Percentiles rank a stretch among this genome's conserved stretches.
phyloP scores from a whole-genome alignment of 2,888 invertebrate species.

The Eubasilissa splendida region DNA sequence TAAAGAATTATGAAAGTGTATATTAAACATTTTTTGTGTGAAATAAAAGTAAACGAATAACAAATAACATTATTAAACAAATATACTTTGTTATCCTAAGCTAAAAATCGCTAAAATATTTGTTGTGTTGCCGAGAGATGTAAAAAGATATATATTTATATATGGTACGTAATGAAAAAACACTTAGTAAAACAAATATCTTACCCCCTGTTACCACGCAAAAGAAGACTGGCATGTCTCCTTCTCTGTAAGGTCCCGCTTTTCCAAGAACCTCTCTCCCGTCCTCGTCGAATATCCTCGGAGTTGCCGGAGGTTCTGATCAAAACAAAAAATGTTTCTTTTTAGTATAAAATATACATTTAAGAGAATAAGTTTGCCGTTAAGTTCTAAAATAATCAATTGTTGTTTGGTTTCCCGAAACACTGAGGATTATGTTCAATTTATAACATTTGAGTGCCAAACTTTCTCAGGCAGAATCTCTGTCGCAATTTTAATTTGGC shows the following conservation, averaged over 20 bases:
- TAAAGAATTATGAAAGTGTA: no score
- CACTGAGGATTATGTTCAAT: slow-evolving; percentile 5
- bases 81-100: no score
- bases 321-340: slow-evolving; percentile 9
- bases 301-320: slow-evolving; percentile 53
- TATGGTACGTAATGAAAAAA: background rate
- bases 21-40: no score
- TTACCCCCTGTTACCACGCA: slow-evolving; percentile 56
- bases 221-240: slow-evolving; percentile 53
- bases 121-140: no score
- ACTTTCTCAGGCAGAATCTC: background rate
- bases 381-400: background rate
- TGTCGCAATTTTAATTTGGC: no score
- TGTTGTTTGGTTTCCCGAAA: background rate
- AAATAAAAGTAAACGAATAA: no score
- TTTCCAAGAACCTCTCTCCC: slow-evolving; percentile 49
- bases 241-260: slow-evolving; percentile 54
- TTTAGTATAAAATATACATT: background rate
- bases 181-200: background rate
- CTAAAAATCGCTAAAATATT: no score
- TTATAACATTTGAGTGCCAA: background rate
- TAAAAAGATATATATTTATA: no score
- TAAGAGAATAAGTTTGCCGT: background rate
- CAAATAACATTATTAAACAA: no score
- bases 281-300: slow-evolving; percentile 53